These are phyloP conservation scores for Ceratina australensis DNA, from an alignment of 1,140 invertebrate species.

Conservation along the genomic window DNA sequence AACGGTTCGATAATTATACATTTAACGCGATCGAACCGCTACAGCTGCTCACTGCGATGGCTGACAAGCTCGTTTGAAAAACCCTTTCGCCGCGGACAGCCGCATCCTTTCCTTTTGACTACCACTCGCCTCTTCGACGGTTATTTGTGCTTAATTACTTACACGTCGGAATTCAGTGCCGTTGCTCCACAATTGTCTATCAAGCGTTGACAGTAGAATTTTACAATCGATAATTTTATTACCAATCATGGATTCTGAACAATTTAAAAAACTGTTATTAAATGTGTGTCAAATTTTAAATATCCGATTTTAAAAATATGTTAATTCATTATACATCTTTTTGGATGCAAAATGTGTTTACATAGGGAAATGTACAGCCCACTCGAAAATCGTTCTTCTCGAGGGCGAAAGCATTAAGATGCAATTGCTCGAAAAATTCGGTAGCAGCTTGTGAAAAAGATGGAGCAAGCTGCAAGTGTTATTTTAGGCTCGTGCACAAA, in stretches of 20 bases:
- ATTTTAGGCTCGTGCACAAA: conserved; percentile 61
- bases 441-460: conserved; percentile 30
- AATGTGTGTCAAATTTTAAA: too few relatives aligned
- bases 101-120: conserved; percentile 21
- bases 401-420: conserved; percentile 21
- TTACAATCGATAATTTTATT: too few relatives aligned
- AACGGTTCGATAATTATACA: conserved; percentile 66
- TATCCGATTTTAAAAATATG: too few relatives aligned
- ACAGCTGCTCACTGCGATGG: conserved; percentile 52
- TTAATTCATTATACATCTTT: too few relatives aligned
- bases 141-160: conserved; percentile 8
- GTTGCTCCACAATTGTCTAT: too few relatives aligned
- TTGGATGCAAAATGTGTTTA: not conserved
- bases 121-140: not conserved
- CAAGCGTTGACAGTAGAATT: too few relatives aligned
- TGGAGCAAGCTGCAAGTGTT: conserved; percentile 58
- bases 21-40: conserved; percentile 56
- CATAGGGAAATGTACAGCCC: not conserved
- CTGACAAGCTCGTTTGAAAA: conserved; percentile 56
- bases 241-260: too few relatives aligned
- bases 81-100: conserved; percentile 39
- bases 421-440: conserved; percentile 50
- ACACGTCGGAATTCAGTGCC: not conserved
- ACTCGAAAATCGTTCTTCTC: not conserved
- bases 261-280: too few relatives aligned